Evolutionary conservation across 2,797 vertebrate species (phyloP).

Genomic region (Anomalospiza imberbis): DNA sequence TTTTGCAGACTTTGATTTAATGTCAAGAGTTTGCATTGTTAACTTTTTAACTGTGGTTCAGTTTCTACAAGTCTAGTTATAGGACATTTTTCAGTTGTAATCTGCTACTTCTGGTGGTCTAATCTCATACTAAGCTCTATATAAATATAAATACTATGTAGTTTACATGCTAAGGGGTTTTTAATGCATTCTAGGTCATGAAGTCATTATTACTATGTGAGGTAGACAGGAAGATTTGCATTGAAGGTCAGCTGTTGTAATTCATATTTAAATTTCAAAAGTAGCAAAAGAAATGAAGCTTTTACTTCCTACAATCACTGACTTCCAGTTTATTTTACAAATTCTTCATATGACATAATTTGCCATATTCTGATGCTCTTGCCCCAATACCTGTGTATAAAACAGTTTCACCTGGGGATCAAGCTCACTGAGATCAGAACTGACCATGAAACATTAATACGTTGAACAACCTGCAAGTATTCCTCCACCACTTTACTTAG

Average conservation of each 20-base stretch:
- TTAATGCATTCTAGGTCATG: neutral
- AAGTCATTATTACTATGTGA: neutral
- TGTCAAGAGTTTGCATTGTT: neutral
- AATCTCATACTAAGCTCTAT: neutral
- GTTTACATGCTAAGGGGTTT: neutral
- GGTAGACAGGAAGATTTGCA: neutral
- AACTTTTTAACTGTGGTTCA: neutral
- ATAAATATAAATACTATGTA: neutral
- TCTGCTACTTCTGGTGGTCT: neutral
- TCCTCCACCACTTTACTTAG: neutral
- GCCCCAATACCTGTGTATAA: neutral
- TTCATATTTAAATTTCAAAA: neutral
- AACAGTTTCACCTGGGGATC: neutral
- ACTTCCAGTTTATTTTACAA: neutral
- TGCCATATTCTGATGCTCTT: neutral
- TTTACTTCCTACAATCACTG: neutral
- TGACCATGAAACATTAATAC: neutral
- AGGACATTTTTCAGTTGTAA: slow-evolving; percentile 6
- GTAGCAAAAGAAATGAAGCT: neutral
- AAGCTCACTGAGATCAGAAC: neutral
- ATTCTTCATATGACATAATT: neutral
- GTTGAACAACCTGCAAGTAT: neutral
- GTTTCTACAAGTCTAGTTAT: neutral
- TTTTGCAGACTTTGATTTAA: neutral
- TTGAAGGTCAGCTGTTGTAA: neutral